phyloP scores from a whole-genome alignment of 2,888 invertebrate species.

The Globia sparganii region DNA sequence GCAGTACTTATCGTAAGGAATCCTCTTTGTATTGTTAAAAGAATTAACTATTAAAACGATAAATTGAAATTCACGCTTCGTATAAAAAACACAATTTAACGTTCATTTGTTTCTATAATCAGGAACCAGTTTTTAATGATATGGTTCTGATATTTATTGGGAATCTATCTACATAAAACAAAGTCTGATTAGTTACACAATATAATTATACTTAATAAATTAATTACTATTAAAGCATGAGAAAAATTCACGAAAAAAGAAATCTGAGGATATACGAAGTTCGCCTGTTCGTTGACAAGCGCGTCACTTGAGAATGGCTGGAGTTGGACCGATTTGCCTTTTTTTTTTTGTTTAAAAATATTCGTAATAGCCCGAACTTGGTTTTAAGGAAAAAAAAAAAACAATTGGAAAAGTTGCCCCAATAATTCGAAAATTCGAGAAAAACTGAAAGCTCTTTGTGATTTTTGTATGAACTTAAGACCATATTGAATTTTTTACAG shows the following conservation, averaged over 20 bases:
- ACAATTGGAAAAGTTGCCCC: not conserved
- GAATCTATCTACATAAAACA: too few species aligned
- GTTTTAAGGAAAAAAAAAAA: not conserved
- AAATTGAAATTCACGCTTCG: slow-evolving; percentile 28
- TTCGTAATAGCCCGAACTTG: not conserved
- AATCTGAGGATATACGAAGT: too few species aligned
- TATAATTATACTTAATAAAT: too few species aligned
- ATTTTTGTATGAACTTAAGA: not conserved
- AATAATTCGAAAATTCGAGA: not conserved
- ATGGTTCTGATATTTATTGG: not conserved
- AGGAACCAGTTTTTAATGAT: not conserved
- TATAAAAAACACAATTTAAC: not conserved
- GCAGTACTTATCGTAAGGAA: slow-evolving; percentile 32
- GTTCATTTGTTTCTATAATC: slow-evolving; percentile 2
- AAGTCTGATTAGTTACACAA: too few species aligned
- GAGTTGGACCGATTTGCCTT: not conserved
- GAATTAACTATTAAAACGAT: slow-evolving; percentile 30
- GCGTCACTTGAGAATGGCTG: not conserved
- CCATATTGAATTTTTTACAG: not conserved
- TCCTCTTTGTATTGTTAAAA: slow-evolving; percentile 52
- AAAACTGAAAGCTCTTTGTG: not conserved
- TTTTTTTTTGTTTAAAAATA: not conserved
- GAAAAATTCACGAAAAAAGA: too few species aligned
- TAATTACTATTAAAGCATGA: too few species aligned
- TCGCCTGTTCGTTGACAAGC: not conserved